Conservation (phyloP, 2,797 vertebrate species). For the Chelon auratus region DNA sequence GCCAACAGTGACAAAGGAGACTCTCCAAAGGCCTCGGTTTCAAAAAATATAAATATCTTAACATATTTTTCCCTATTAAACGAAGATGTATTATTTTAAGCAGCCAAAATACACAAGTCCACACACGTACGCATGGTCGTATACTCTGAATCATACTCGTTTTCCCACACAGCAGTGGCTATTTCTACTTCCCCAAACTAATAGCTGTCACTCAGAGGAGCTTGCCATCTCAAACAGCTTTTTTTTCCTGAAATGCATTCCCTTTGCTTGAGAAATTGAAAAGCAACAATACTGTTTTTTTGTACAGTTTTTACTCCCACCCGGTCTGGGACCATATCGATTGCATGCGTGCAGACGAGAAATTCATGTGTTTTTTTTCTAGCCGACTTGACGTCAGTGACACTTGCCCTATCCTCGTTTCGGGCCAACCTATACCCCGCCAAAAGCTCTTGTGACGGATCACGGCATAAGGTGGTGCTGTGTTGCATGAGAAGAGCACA, state of each 20-base stretch:
- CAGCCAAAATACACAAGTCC: slow-evolving; percentile 80
- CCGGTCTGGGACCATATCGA: slow-evolving; percentile 45
- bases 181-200: slow-evolving; percentile 64
- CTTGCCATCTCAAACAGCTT: slow-evolving; percentile 68
- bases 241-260: slow-evolving; percentile 44
- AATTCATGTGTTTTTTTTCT: slow-evolving; percentile 58
- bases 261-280: slow-evolving; percentile 46
- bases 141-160: slow-evolving; percentile 35
- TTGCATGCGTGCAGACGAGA: slow-evolving; percentile 66
- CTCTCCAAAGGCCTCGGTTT: slow-evolving; percentile 76
- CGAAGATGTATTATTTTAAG: slow-evolving; percentile 57
- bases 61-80: slow-evolving; percentile 59
- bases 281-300: slow-evolving; percentile 45
- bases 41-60: slow-evolving; percentile 76
- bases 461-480: slow-evolving; percentile 61
- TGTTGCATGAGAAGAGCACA: slow-evolving; percentile 87
- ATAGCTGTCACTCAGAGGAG: slow-evolving; percentile 68
- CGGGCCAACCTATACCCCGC: slow-evolving; percentile 53
- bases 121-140: slow-evolving; percentile 53
- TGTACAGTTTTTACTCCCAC: slow-evolving; percentile 45
- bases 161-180: slow-evolving; percentile 73
- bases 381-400: slow-evolving; percentile 72
- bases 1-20: slow-evolving; percentile 84
- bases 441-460: slow-evolving; percentile 51
- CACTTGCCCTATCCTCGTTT: slow-evolving; percentile 65